phyloP scores from a whole-genome alignment of 2,113 vertebrate species.

The Ictalurus furcatus region DNA sequence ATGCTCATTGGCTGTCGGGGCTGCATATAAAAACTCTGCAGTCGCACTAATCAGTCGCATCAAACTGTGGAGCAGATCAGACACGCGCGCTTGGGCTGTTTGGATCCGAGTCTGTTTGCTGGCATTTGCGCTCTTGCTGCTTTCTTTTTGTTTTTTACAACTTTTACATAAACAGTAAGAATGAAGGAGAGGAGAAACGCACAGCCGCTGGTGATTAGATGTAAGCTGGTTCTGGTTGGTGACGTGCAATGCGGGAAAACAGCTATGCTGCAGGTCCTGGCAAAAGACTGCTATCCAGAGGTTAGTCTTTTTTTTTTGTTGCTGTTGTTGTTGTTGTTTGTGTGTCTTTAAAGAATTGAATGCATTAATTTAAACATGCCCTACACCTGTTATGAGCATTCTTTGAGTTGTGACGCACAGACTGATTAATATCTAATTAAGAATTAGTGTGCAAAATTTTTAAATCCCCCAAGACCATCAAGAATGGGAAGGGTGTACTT shows the following conservation, averaged over 20 bases:
- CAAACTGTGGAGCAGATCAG: background rate
- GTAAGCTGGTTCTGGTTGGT: slow-evolving; percentile 92
- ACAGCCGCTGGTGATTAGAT: slow-evolving; percentile 87
- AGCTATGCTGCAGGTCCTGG: slow-evolving; percentile 94
- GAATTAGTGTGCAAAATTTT: background rate
- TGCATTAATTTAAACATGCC: background rate
- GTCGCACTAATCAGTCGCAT: slow-evolving; percentile 68
- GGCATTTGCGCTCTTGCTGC: background rate
- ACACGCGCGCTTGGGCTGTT: background rate
- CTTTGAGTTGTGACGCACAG: background rate
- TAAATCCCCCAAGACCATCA: background rate
- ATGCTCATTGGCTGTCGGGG: slow-evolving; percentile 69
- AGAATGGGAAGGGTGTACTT: background rate
- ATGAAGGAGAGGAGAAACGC: slow-evolving; percentile 91
- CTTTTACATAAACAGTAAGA: slow-evolving; percentile 1
- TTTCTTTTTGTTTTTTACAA: slow-evolving; percentile 26
- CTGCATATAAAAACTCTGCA: slow-evolving; percentile 66
- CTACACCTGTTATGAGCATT: background rate
- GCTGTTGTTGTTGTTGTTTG: background rate
- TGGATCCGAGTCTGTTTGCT: slow-evolving; percentile 2
- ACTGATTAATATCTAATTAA: background rate
- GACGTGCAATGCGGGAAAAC: slow-evolving; percentile 97
- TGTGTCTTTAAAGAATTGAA: too few relatives aligned
- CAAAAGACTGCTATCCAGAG: slow-evolving; percentile 96
- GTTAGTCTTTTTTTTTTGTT: slow-evolving; percentile 67